Evolutionary conservation across 2,113 vertebrate genomes (phyloP).

Genomic region (Onychostruthus taczanowskii): DNA sequence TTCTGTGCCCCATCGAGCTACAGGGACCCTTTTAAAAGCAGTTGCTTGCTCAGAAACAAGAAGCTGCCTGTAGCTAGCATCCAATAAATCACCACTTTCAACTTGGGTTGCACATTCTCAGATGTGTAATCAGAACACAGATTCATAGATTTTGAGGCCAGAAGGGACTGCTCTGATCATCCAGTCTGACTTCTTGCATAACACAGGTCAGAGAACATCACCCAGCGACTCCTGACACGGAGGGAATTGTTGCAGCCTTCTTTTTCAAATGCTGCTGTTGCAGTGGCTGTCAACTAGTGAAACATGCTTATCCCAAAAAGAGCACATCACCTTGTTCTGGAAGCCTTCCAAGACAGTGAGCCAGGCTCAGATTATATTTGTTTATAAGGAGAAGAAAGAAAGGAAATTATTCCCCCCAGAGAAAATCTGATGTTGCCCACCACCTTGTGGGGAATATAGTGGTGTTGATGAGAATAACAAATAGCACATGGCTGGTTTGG

Average conservation of each 20-base stretch:
- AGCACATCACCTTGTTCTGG: conserved; percentile 11
- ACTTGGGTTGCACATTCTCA: conserved; percentile 15
- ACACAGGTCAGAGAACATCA: conserved; percentile 51
- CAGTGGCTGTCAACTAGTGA: neutral
- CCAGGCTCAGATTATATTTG: neutral
- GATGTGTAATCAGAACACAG: conserved; percentile 48
- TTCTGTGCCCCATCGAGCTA: neutral
- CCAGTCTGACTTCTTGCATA: conserved; percentile 3
- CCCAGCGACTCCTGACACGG: neutral
- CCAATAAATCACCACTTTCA: conserved; percentile 57
- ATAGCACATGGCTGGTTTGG: neutral
- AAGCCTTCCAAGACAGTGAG: neutral
- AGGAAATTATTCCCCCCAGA: neutral
- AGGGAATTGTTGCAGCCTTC: neutral
- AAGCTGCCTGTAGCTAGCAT: conserved; percentile 32
- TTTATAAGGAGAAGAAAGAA: conserved; percentile 6
- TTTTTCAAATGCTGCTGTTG: conserved; percentile 1
- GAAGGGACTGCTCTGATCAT: conserved; percentile 38
- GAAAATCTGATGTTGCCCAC: neutral
- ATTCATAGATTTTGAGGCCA: conserved; percentile 46
- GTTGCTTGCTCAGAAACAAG: conserved; percentile 35
- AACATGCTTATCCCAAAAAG: neutral
- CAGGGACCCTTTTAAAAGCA: conserved; percentile 5
- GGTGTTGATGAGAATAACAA: neutral
- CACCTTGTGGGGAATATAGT: neutral